A percentile compares a stretch with the other conserved stretches of the same genome.
Conservation (phyloP, 2,113 vertebrate species). For the Dissostichus mawsoni region DNA sequence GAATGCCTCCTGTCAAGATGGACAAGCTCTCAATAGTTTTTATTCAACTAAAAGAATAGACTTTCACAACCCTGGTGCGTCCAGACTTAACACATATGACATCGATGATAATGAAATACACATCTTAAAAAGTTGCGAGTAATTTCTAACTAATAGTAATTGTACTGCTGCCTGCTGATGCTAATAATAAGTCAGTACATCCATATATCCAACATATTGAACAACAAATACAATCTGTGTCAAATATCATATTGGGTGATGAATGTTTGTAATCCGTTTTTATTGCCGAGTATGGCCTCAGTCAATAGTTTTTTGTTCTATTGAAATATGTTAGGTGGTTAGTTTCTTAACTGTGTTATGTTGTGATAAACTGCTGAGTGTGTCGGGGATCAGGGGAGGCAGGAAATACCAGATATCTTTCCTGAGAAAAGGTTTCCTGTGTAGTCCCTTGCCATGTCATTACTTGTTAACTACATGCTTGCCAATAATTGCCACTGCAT, state of each 20-base stretch:
- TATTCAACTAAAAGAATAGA: slow-evolving; percentile 15
- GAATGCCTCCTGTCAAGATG: background rate
- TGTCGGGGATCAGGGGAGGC: slow-evolving; percentile 85
- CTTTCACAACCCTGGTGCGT: background rate
- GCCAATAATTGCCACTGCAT: background rate
- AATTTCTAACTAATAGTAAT: background rate
- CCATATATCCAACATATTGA: slow-evolving; percentile 4
- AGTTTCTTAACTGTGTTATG: slow-evolving; percentile 85
- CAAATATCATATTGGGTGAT: background rate
- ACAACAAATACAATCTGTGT: slow-evolving; percentile 19
- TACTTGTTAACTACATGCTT: background rate
- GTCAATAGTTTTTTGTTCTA: slow-evolving; percentile 1
- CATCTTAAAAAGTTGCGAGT: background rate
- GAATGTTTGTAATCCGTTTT: slow-evolving; percentile 29
- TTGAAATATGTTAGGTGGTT: background rate
- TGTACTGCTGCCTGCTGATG: slow-evolving; percentile 3
- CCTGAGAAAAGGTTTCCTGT: slow-evolving; percentile 88
- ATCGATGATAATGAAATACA: background rate
- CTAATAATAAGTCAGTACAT: background rate
- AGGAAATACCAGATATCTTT: slow-evolving; percentile 92
- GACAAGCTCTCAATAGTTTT: too few species aligned
- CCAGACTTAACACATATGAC: background rate
- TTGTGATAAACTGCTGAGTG: slow-evolving; percentile 92
- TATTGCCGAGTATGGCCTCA: slow-evolving; percentile 6
- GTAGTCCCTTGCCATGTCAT: slow-evolving; percentile 84